These are phyloP conservation scores for Hippopotamyrus pictus DNA, from an alignment of 2,797 vertebrate genomes.

Conservation along the genomic window DNA sequence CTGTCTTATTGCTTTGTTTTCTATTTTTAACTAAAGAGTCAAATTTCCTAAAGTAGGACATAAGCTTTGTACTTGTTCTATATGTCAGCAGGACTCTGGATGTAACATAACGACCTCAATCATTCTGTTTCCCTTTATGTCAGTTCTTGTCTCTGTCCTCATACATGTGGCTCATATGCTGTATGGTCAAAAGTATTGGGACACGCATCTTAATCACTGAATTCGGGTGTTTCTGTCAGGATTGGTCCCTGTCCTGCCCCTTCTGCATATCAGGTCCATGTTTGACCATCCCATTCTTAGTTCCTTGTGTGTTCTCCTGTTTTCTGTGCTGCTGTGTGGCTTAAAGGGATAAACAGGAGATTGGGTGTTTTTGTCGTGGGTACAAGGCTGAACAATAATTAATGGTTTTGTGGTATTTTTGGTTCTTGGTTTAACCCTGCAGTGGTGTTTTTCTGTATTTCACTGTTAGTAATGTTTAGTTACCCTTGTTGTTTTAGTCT, in stretches of 20 bases:
- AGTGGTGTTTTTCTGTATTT: neutral
- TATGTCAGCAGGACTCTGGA: neutral
- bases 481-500: neutral
- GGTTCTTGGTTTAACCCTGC: neutral
- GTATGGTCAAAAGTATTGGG: neutral
- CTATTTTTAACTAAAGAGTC: neutral
- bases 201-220: neutral
- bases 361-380: neutral
- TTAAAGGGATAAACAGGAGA: neutral
- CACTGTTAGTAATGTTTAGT: neutral
- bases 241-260: neutral
- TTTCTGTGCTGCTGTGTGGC: neutral
- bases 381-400: neutral
- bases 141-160: neutral
- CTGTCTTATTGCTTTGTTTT: neutral
- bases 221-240: neutral
- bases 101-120: neutral
- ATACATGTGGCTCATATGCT: neutral
- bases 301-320: neutral
- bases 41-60: neutral
- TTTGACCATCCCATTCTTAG: neutral
- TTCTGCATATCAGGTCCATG: neutral
- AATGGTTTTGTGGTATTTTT: neutral
- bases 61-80: neutral
- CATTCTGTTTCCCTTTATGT: neutral